Evolutionary conservation across 2,888 invertebrate species (phyloP).

Genomic region (Callosobruchus maculatus): DNA sequence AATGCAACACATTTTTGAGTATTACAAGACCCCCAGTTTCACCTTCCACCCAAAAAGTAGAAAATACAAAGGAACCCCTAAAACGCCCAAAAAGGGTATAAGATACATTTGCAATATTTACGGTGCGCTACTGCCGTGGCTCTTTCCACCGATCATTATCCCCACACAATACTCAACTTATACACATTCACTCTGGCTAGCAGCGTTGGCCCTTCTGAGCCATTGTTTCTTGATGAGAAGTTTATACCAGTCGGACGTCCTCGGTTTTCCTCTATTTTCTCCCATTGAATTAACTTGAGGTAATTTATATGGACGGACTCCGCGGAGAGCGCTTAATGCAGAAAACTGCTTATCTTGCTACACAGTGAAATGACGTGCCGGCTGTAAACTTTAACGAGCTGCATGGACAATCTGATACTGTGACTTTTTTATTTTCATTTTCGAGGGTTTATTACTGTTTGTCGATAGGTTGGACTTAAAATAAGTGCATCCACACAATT

Average conservation of each 20-base stretch:
- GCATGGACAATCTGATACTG: not conserved
- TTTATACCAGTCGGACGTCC: conserved; percentile 5
- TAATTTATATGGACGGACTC: not conserved
- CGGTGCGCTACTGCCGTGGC: not conserved
- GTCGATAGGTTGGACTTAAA: no score
- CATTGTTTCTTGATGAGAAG: conserved; percentile 7
- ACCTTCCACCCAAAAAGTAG: no score
- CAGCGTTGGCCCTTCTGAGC: conserved; percentile 9
- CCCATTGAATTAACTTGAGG: not conserved
- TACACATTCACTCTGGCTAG: conserved; percentile 6
- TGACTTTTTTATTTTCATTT: not conserved
- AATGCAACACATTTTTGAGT: no score
- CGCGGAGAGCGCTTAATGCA: not conserved
- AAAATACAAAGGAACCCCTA: no score
- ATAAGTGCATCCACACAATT: no score
- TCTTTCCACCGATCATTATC: conserved; percentile 21
- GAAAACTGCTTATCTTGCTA: not conserved
- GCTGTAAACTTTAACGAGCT: not conserved
- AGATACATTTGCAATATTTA: no score
- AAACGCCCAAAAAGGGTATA: no score
- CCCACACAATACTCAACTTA: conserved; percentile 15
- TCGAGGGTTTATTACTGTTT: not conserved
- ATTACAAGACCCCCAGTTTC: no score
- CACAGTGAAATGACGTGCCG: not conserved
- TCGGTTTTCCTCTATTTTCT: conserved; percentile 2